Conservation (phyloP, 2,113 vertebrate genomes). For the Struthio camelus region DNA sequence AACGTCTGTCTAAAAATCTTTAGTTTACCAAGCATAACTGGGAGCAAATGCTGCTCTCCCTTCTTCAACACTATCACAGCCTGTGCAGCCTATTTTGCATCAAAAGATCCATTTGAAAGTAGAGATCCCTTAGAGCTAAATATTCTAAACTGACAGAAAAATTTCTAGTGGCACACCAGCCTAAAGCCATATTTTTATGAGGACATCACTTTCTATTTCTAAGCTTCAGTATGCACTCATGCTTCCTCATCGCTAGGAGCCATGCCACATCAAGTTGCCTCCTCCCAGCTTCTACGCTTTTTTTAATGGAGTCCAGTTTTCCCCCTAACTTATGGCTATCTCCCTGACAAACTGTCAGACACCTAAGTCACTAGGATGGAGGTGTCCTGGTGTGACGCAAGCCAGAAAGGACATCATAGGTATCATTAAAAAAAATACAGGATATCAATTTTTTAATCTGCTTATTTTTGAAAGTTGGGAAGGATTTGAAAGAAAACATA, state of each 20-base stretch:
- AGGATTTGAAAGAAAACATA: background rate
- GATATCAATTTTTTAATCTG: background rate
- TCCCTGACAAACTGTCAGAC: constrained; percentile 72
- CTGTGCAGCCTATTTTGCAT: constrained; percentile 82
- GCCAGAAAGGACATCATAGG: background rate
- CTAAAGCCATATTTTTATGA: constrained; percentile 85
- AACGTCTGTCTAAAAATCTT: constrained; percentile 61
- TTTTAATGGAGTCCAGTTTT: constrained; percentile 78
- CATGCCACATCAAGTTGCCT: constrained; percentile 80
- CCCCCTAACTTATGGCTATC: constrained; percentile 72
- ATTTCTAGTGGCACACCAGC: constrained; percentile 84
- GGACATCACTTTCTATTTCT: constrained; percentile 88
- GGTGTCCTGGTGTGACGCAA: background rate
- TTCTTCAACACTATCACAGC: constrained; percentile 67
- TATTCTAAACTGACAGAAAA: constrained; percentile 86
- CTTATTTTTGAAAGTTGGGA: constrained; percentile 1
- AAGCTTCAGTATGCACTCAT: constrained; percentile 80
- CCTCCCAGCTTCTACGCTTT: constrained; percentile 78
- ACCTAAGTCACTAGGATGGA: constrained; percentile 55
- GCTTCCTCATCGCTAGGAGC: constrained; percentile 79
- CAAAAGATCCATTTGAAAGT: constrained; percentile 85
- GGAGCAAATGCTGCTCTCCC: constrained; percentile 54
- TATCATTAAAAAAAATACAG: background rate
- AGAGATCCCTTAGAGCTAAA: constrained; percentile 81
- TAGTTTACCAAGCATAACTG: constrained; percentile 62